Evolutionary conservation across 2,888 invertebrate species (phyloP).

Genomic region (Xanthia togata): DNA sequence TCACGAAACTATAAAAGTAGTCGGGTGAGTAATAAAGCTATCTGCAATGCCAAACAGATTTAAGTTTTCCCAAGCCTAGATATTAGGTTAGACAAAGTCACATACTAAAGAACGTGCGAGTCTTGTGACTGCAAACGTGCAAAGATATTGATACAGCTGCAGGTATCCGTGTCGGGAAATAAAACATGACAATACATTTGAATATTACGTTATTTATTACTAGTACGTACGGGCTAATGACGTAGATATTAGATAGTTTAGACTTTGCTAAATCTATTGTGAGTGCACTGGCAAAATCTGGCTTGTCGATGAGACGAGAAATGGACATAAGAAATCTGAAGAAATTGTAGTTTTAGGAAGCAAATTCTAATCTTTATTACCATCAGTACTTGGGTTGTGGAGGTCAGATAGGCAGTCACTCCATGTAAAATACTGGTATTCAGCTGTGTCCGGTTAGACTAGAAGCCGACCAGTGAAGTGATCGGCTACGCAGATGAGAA

Average conservation of each 20-base stretch:
- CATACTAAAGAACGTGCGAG: constrained; percentile 13
- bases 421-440: no score
- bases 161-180: neutral
- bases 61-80: constrained; percentile 3
- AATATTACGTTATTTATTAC: neutral
- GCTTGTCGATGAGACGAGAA: neutral
- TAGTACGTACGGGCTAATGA: neutral
- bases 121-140: neutral
- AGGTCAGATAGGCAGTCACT: no score
- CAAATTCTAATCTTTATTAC: neutral
- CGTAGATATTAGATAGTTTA: neutral
- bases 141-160: constrained; percentile 13
- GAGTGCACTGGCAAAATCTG: no score
- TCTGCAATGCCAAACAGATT: neutral
- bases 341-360: neutral
- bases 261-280: neutral
- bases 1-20: neutral
- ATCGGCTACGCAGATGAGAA: neutral
- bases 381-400: neutral
- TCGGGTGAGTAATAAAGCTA: neutral
- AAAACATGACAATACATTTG: constrained; percentile 8
- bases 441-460: neutral
- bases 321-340: neutral
- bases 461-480: no score
- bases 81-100: neutral